Conservation (phyloP, 2,888 invertebrate species). For the Polylopha cassiicola region DNA sequence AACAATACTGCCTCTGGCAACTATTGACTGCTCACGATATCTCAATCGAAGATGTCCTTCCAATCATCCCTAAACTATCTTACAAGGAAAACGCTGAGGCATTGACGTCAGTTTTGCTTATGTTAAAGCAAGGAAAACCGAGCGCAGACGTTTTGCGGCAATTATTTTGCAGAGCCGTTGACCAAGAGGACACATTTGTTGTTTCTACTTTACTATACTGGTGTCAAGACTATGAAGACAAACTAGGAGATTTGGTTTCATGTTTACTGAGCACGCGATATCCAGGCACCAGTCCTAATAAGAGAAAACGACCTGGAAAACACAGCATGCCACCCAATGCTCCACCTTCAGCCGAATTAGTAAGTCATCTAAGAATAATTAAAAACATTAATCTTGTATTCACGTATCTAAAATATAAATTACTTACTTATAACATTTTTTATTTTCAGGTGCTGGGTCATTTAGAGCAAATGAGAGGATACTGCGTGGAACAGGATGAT, state of each 20-base stretch:
- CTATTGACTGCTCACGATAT: slow-evolving; percentile 95
- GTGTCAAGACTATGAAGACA: slow-evolving; percentile 95
- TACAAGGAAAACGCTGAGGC: slow-evolving; percentile 94
- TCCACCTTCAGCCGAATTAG: slow-evolving; percentile 87
- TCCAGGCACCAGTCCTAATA: slow-evolving; percentile 92
- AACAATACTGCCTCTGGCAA: slow-evolving; percentile 98
- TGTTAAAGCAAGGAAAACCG: slow-evolving; percentile 95
- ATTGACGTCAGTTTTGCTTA: slow-evolving; percentile 90
- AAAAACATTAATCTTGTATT: slow-evolving; percentile 5
- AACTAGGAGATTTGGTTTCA: slow-evolving; percentile 88
- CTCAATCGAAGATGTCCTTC: slow-evolving; percentile 91
- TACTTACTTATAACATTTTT: slow-evolving; percentile 19
- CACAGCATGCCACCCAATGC: slow-evolving; percentile 83
- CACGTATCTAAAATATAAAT: slow-evolving; percentile 12
- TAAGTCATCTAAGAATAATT: slow-evolving; percentile 38
- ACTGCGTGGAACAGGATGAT: slow-evolving; percentile 82
- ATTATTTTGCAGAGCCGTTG: slow-evolving; percentile 85
- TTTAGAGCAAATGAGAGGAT: slow-evolving; percentile 91
- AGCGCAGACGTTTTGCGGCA: slow-evolving; percentile 90
- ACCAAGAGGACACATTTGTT: slow-evolving; percentile 90
- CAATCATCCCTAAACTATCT: slow-evolving; percentile 85
- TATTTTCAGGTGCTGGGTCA: slow-evolving; percentile 86
- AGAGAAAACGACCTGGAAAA: slow-evolving; percentile 89
- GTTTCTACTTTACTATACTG: slow-evolving; percentile 95
- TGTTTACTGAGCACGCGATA: slow-evolving; percentile 88